Base-by-base conservation (phyloP, 1,140 invertebrate species). In the Leptopilina boulardi region DNA sequence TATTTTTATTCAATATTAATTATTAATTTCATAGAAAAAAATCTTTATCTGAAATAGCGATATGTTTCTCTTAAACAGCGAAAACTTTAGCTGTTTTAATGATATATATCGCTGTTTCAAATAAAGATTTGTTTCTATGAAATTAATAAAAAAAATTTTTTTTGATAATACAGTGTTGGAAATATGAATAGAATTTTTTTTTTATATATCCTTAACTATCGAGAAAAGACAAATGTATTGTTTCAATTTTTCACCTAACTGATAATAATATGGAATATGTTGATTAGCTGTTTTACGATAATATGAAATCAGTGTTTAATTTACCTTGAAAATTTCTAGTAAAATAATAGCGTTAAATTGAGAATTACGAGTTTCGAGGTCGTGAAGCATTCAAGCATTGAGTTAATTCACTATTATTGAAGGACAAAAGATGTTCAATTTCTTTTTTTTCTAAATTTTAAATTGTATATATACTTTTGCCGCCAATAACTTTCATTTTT, bases 331-430 rank as follows among this genome's bases (percentile, higher is more conserved):
- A 66, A 66, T 66, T 66, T 66, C 59, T 66, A 30, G 1, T n/a
- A 6, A 66, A 66, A 66, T 66, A 66, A 8, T 26, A 66, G 23
- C 59, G 59, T 66, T 66, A 66, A 66, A 66, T 66, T 13, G 26
- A n/a, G 59, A 66, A 30, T 66, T 66, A 66, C n/a, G 3, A 66
- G 59, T 66, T 66, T 66, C 26, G 59, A 66, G 59, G 26, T 66
- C 59, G 15, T 15, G 11, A 8, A 5, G 59, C 59, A 66, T 66
- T 66, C 23, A 66, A 23, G 26, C 26, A 66, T 66, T 66, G 59
- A 66, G 59, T n/a, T 66, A 34, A 66, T 66, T 66, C 26, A 66
- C 59, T 66, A 30, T 66, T 66, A 66, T 30, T 66, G 59, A 15
- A 26, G 6, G 15, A 66, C 23, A 34, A n/a, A 66, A 30, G 26